phyloP scores from a whole-genome alignment of 2,888 invertebrate genomes.

The Catotricha subobsoleta region DNA sequence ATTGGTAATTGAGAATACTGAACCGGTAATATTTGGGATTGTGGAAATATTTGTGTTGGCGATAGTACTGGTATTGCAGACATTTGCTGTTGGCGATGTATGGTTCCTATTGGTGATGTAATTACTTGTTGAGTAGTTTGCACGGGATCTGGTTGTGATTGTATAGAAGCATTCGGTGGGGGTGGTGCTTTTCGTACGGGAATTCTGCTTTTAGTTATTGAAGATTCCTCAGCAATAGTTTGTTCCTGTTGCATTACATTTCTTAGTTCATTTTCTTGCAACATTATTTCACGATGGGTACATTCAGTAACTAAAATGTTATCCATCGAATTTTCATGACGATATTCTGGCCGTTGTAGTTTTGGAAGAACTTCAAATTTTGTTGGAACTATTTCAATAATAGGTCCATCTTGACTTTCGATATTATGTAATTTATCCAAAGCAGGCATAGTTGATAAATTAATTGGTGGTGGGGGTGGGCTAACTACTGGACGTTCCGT shows the following conservation, averaged over 20 bases:
- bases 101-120: constrained; percentile 7
- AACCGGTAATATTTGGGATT: constrained; percentile 29
- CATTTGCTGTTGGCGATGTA: no score
- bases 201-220: neutral
- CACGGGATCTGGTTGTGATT: constrained; percentile 9
- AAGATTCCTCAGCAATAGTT: neutral
- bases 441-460: constrained; percentile 24
- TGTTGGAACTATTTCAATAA: constrained; percentile 24
- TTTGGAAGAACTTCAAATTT: constrained; percentile 17
- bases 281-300: constrained; percentile 25
- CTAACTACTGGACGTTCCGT: constrained; percentile 23
- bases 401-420: constrained; percentile 14
- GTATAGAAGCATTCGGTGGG: no score
- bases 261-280: constrained; percentile 27
- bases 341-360: constrained; percentile 21
- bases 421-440: constrained; percentile 7
- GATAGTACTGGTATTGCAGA: constrained; percentile 15
- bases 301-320: constrained; percentile 26
- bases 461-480: constrained; percentile 27
- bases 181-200: constrained; percentile 6
- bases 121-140: constrained; percentile 8
- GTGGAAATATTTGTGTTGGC: constrained; percentile 27
- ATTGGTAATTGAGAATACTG: constrained; percentile 27
- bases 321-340: constrained; percentile 27
- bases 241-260: constrained; percentile 18